Base-by-base conservation (phyloP, 2,113 vertebrate genomes). In the Psilopsiagon aymara region DNA sequence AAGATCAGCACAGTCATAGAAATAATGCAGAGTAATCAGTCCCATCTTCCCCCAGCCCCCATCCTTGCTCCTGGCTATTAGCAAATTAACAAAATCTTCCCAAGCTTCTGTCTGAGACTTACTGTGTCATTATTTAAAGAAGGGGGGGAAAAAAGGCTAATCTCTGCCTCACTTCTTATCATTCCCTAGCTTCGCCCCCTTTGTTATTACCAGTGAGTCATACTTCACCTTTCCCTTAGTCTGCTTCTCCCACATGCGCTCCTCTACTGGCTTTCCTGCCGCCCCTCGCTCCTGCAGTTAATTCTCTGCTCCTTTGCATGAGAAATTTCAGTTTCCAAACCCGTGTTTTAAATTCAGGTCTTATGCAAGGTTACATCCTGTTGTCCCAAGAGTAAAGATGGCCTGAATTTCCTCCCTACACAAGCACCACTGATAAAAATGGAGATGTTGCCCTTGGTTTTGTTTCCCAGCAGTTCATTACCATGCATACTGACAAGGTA, bases 1-100 rank as follows among this genome's bases (percentile, higher is more conserved):
- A 94, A 95, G 90, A 97, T 97, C 88, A 94, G 77, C 92, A 77
- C 49, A 93, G 77, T 96, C 86, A 93, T 90, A 91, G 88, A 95
- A 97, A 94, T 95, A 91, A 84, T 79, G 92, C 89, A 92, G 75
- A 95, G 64, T 95, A 97, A 96, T 96, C 92, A 91, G 80, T 73
- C 89, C 94, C 77, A 55, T 89, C 92, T 96, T 97, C 60, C 31
- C 59, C 85, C 94, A 86, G 74, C 79, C 82, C 88, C 88, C 51
- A 90, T 78, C 83, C 66, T 95, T 91, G 94, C 95, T 94, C 86
- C 94, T 82, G 94, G 92, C 94, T 97, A 90, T 90, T 83, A 91
- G 10, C 79, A 96, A 97, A 96, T 97, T 88, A 95, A 82, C 92
- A 94, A 84, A 96, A 95, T 89, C 76, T 97, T 97, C 96, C 94